Base-by-base conservation (phyloP, 2,888 invertebrate species). In the Caenorhabditis angaria region DNA sequence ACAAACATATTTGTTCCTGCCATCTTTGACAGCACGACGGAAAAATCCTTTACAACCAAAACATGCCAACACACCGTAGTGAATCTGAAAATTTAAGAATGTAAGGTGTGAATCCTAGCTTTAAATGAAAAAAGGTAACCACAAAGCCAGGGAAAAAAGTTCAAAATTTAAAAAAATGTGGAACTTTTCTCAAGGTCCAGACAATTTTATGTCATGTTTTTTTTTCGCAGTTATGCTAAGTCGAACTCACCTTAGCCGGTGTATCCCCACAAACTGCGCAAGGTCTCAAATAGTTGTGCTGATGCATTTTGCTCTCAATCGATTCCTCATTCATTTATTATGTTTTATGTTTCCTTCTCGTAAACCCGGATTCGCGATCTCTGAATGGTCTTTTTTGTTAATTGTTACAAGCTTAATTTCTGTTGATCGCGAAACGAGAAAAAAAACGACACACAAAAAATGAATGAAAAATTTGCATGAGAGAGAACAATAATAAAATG, bases 21-120 rank as follows among this genome's bases (percentile, higher is more conserved):
- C 85, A 50, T 85, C 83, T 71, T 85, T 85, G 10, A 85, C 84
- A 1, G 84, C 85, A 53, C 85, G 65, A 12, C 85, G 78, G 57
- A 85, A 85, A 67, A 85, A 85, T 20, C 85, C 85, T 69, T 82
- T 80, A 55, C 81, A 82, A 0, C 83, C 83, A 62, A 85, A 84
- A 66, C 84, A 84, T 4, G 83, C 84, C 22, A 84, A 71, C 14
- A 81, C 80, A 29, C 83, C 83, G 64, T 84, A 84, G 63, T 84
- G 84, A 18, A 81, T 70, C 77, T 80, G 62, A 53, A 69, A 48
- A 28, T 20, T 10, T 28, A 20, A 41, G 32, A 6, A 41, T 28
- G 10, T n/a, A n/a, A n/a, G n/a, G n/a, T n/a, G n/a, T n/a, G n/a
- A n/a, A n/a, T n/a, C n/a, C n/a, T n/a, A n/a, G n/a, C n/a, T n/a